phyloP scores from a whole-genome alignment of 92 coral and sea anemone genomes.

The Virgularia gustaviana region DNA sequence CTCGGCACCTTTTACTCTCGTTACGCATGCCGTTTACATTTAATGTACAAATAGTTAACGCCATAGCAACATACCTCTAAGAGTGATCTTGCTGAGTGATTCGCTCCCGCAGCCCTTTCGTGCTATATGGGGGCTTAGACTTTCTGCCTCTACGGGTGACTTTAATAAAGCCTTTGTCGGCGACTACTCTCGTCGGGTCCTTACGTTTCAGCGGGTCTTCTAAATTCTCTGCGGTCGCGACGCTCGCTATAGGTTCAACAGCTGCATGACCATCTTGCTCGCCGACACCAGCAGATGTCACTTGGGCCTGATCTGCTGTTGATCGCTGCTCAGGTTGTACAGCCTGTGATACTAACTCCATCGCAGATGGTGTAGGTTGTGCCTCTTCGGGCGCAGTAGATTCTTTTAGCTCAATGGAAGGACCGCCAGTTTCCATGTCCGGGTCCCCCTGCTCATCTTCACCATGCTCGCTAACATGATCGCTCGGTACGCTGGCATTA shows the following conservation, averaged over 20 bases:
- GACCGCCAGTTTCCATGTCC: too few species aligned
- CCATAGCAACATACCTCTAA: not conserved
- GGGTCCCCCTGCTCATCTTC: too few species aligned
- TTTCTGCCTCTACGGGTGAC: not conserved
- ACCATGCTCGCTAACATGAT: too few species aligned
- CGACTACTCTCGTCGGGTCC: not conserved
- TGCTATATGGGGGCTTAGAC: not conserved
- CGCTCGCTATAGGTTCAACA: not conserved
- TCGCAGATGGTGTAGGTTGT: too few species aligned
- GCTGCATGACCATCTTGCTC: not conserved
- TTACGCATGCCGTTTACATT: slow-evolving; percentile 29
- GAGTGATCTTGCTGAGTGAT: not conserved
- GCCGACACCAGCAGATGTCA: too few species aligned
- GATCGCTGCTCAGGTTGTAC: too few species aligned
- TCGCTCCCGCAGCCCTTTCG: not conserved
- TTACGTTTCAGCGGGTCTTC: not conserved
- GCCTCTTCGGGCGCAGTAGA: too few species aligned
- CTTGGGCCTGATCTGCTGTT: too few species aligned
- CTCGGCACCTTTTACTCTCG: slow-evolving; percentile 1
- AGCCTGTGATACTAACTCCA: too few species aligned
- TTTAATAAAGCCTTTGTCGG: too few species aligned
- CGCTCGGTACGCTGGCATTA: too few species aligned
- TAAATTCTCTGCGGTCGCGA: not conserved
- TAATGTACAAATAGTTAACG: not conserved
- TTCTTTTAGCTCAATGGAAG: too few species aligned